Base-by-base conservation (phyloP, 2,113 vertebrate species). In the Hemibagrus wyckioides region DNA sequence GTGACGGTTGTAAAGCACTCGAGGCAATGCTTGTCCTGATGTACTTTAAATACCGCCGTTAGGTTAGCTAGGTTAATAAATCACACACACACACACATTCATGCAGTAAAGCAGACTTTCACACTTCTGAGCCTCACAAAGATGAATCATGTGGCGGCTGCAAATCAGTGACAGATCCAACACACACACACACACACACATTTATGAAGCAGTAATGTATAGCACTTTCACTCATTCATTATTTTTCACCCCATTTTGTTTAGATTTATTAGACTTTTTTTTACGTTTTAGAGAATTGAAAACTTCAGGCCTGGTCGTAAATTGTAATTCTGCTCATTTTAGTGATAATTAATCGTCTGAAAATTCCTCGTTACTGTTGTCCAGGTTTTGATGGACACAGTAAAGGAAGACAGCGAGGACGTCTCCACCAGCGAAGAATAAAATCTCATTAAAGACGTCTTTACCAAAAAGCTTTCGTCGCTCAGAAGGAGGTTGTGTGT, bases 1-100 rank as follows among this genome's bases (percentile, higher is more conserved):
- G 94, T 94, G 93, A 93, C 91, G 87, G 82, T 95, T 94, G 93
- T 95, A 95, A 95, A 95, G 92, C 90, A 94, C 94, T 94, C 67
- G 71, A 92, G 92, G 93, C 91, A 94, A 93, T 92, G 94, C 92
- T 91, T 91, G 93, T 94, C 93, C 92, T 94, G 92, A 93, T 87
- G 89, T 75, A 82, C 87, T 86, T 50, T 50, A 94, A 92, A 94
- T 94, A 93, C 94, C 91, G 91, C 92, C 86, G 92, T 94, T 95
- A 93, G 93, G 93, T 94, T 90, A 92, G 91, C 89, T 89, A 81
- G 84, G 92, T 93, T 91, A 93, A 95, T 95, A 94, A 95, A 95
- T 95, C 94, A 93, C 89, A 23, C n/a, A 80, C 86, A 30, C 84
- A 56, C 73, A n/a, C 52, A 71, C 83, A 28, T 39, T 59, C 57